These are phyloP conservation scores for Pygmarrhopalites habei DNA, from an alignment of 1,140 invertebrate species.

Conservation along the genomic window DNA sequence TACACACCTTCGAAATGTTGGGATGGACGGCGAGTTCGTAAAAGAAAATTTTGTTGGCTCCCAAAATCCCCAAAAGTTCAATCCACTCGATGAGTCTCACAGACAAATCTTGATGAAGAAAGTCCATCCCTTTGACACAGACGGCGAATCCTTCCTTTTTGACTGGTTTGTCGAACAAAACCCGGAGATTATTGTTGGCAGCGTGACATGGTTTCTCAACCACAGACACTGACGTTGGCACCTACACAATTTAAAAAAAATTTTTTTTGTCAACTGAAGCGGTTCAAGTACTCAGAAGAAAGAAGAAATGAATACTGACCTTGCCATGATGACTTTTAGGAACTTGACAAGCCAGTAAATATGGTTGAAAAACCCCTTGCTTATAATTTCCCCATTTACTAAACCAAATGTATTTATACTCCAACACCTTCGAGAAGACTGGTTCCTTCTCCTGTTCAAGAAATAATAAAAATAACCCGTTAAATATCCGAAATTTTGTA, in stretches of 20 bases:
- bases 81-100: constrained; percentile 91
- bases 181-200: constrained; percentile 75
- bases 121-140: constrained; percentile 89
- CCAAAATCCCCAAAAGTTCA: constrained; percentile 73
- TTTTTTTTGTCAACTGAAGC: background rate
- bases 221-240: constrained; percentile 76
- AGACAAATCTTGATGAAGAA: constrained; percentile 81
- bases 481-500: too few species aligned
- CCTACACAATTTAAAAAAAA: constrained; percentile 42
- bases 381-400: constrained; percentile 91
- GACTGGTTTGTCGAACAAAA: constrained; percentile 63
- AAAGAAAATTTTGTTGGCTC: constrained; percentile 86
- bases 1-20: constrained; percentile 72
- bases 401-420: constrained; percentile 92
- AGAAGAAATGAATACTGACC: constrained; percentile 12
- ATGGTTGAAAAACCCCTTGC: constrained; percentile 83
- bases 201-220: constrained; percentile 77
- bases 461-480: too few species aligned
- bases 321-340: constrained; percentile 55
- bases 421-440: constrained; percentile 64
- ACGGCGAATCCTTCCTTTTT: constrained; percentile 78
- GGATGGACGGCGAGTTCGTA: constrained; percentile 86
- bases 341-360: constrained; percentile 79
- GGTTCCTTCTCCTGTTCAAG: constrained; percentile 67
- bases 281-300: background rate